Evolutionary conservation across 2,113 vertebrate species (phyloP).

Genomic region (Meles meles): DNA sequence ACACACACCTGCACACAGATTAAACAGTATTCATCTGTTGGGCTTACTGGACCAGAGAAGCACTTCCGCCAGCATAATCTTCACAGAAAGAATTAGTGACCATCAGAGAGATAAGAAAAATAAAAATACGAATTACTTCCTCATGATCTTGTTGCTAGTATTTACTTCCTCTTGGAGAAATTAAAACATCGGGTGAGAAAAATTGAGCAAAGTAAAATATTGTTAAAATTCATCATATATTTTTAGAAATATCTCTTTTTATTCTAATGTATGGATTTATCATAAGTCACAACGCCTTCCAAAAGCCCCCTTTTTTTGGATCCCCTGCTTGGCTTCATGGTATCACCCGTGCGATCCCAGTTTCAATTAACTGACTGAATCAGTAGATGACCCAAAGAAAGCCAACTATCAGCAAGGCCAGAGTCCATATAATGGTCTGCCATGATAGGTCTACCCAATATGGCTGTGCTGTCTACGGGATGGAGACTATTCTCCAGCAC

Average conservation of each 20-base stretch:
- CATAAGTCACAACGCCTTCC: background rate
- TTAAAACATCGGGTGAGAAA: background rate
- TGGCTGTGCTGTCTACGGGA: fast-evolving
- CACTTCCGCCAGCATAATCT: background rate
- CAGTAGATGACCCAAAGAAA: background rate
- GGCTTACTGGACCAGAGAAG: background rate
- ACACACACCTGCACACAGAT: slow-evolving; percentile 1
- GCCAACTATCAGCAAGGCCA: background rate
- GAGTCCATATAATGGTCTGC: background rate
- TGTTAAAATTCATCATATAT: background rate
- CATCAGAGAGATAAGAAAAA: slow-evolving; percentile 47
- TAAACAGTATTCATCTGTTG: background rate
- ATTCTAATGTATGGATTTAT: background rate
- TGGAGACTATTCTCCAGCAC: background rate
- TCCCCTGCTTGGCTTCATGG: background rate
- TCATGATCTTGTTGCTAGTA: background rate
- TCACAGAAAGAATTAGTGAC: slow-evolving; percentile 29
- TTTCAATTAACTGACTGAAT: background rate
- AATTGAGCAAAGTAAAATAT: background rate
- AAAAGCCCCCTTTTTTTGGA: background rate
- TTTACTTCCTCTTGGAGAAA: slow-evolving; percentile 9
- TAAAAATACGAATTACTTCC: background rate
- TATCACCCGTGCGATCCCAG: background rate
- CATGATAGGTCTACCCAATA: background rate
- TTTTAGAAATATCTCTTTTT: background rate